Evolutionary conservation across 2,797 vertebrate species (phyloP).

Genomic region (Manis javanica): DNA sequence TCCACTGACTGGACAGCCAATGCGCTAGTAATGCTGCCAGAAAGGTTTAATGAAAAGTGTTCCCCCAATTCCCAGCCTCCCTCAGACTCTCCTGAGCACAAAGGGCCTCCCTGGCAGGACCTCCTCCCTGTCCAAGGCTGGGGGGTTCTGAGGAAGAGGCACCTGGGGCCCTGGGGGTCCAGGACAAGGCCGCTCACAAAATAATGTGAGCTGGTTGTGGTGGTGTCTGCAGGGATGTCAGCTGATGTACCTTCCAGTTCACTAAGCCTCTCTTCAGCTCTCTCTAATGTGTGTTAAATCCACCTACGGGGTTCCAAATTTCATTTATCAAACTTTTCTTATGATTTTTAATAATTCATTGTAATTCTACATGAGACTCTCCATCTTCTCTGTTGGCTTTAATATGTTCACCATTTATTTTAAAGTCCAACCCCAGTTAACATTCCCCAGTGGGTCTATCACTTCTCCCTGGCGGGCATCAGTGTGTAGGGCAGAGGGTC

Average conservation of each 20-base stretch:
- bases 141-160: not conserved
- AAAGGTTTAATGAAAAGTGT: not conserved
- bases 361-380: not conserved
- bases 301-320: not conserved
- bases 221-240: not conserved
- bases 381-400: not conserved
- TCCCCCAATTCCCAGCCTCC: not conserved
- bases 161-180: not conserved
- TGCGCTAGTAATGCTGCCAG: not conserved
- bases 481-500: too few relatives aligned
- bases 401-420: not conserved
- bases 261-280: not conserved
- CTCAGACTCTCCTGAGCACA: not conserved
- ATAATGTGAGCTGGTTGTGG: accelerated
- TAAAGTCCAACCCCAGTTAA: not conserved
- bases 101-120: not conserved
- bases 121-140: too few relatives aligned
- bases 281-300: not conserved
- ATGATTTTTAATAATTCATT: not conserved
- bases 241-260: not conserved
- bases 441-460: too few relatives aligned
- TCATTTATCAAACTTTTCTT: not conserved
- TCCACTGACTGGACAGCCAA: not conserved
- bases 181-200: not conserved
- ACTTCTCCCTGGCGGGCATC: not conserved